A percentile compares a stretch with the other conserved stretches of the same genome.
phyloP scores from a whole-genome alignment of 2,888 invertebrate species.

The Carabus problematicus region DNA sequence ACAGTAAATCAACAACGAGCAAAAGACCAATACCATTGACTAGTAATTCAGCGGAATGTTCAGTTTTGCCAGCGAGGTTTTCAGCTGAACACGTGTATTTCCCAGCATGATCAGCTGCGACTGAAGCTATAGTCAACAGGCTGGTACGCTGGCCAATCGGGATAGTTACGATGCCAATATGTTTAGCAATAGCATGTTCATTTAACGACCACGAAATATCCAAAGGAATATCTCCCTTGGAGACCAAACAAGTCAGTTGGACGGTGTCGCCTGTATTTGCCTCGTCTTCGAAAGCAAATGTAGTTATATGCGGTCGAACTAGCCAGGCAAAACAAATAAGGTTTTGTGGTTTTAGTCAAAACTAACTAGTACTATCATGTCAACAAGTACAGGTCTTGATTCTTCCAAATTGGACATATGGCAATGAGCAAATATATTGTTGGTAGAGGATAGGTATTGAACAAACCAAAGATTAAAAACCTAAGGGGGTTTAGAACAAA shows the following conservation, averaged over 20 bases:
- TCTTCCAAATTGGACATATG: no score
- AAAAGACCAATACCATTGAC: conserved; percentile 66
- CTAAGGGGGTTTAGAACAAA: conserved; percentile 31
- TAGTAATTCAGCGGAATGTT: conserved; percentile 68
- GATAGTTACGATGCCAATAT: conserved; percentile 58
- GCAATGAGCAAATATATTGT: no score
- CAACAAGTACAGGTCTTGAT: no score
- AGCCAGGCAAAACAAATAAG: conserved; percentile 17
- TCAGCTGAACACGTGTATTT: conserved; percentile 78
- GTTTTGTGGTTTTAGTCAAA: background rate
- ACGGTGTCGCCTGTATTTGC: conserved; percentile 69
- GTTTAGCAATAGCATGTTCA: conserved; percentile 61
- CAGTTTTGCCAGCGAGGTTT: conserved; percentile 71
- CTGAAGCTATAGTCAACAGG: conserved; percentile 31
- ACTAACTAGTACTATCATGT: no score
- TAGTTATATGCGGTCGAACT: conserved; percentile 69
- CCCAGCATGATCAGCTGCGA: conserved; percentile 66
- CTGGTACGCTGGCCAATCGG: conserved; percentile 24
- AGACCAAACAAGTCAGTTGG: conserved; percentile 70
- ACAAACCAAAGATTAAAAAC: no score
- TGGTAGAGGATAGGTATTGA: no score
- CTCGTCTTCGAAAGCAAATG: conserved; percentile 66
- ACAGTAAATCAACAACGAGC: background rate
- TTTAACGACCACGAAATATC: conserved; percentile 76
- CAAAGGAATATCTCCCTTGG: conserved; percentile 76